Evolutionary conservation across 2,888 invertebrate genomes (phyloP).

Genomic region (Anthoptus insignis): DNA sequence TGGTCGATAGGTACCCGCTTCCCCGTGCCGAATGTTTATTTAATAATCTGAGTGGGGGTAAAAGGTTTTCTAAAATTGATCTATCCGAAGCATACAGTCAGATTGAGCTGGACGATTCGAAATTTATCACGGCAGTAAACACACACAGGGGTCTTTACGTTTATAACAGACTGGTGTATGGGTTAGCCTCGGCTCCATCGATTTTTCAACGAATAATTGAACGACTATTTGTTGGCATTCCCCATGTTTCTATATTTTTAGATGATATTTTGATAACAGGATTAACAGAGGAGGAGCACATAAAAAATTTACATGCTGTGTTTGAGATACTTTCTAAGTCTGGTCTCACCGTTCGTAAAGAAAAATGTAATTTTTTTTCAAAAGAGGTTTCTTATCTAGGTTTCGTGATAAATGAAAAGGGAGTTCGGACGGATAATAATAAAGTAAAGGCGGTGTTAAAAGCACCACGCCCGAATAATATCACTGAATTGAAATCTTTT

Average conservation of each 20-base stretch:
- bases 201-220: constrained; percentile 6
- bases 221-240: background rate
- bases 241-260: background rate
- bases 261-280: constrained; percentile 10
- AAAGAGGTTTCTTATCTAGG: constrained; percentile 11
- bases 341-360: background rate
- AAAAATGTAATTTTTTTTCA: constrained; percentile 9
- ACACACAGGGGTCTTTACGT: constrained; percentile 1
- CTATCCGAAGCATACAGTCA: background rate
- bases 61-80: background rate
- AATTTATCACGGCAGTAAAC: background rate
- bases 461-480: constrained; percentile 1
- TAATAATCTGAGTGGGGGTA: background rate
- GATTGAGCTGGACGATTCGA: background rate
- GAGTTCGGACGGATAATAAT: background rate
- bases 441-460: background rate
- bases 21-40: constrained; percentile 1
- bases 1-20: constrained; percentile 1
- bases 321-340: background rate
- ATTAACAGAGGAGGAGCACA: background rate
- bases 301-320: background rate
- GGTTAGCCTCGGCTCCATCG: background rate
- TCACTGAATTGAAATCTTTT: constrained; percentile 16
- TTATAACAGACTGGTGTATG: constrained; percentile 3
- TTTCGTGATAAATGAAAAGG: background rate